phyloP scores from a whole-genome alignment of 2,888 invertebrate genomes.

The Lydus trimaculatus region DNA sequence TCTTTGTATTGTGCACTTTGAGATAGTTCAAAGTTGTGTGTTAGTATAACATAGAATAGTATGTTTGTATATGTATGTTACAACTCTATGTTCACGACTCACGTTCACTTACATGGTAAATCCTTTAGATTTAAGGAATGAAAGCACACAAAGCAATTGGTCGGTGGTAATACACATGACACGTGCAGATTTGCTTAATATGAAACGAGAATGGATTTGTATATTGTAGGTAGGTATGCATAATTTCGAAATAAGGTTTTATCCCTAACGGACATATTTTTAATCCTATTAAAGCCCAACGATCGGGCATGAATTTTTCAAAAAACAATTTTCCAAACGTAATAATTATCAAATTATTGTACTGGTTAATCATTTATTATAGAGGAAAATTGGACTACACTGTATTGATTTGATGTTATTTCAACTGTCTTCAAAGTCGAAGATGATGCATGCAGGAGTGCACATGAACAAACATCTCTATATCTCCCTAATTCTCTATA shows the following conservation, averaged over 20 bases:
- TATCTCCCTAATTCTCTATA: neutral
- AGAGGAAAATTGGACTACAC: no score
- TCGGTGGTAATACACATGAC: neutral
- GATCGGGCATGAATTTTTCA: neutral
- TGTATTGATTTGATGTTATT: neutral
- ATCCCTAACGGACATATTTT: neutral
- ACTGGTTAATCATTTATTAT: no score
- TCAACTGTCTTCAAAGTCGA: neutral
- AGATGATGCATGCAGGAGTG: neutral
- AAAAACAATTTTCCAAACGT: neutral
- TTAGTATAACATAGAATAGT: neutral
- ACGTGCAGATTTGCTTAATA: constrained; percentile 3
- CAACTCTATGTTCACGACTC: neutral
- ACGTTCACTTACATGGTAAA: neutral
- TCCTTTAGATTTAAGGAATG: constrained; percentile 8
- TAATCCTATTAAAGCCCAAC: neutral
- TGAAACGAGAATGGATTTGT: neutral
- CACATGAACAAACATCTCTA: neutral
- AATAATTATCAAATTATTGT: no score
- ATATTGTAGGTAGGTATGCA: neutral
- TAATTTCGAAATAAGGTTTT: neutral
- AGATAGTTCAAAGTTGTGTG: constrained; percentile 29
- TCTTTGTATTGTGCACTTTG: constrained; percentile 4
- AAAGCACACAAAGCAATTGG: constrained; percentile 2
- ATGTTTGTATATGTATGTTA: neutral